Evolutionary conservation across 2,888 invertebrate genomes (phyloP).

Genomic region (Drosophila neotestacea): DNA sequence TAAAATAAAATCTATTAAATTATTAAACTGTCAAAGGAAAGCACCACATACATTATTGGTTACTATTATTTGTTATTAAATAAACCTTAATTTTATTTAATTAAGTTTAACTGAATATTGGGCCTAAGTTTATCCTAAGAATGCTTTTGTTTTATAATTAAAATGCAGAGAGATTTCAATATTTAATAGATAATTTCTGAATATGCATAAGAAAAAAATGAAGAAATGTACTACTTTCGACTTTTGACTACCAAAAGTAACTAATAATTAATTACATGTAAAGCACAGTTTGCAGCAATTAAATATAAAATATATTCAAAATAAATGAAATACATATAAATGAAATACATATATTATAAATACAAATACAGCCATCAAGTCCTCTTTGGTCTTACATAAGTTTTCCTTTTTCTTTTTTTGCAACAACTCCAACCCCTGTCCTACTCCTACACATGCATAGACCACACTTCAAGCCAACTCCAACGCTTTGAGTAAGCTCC

Average conservation of each 20-base stretch:
- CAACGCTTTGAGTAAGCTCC: slow-evolving; percentile 41
- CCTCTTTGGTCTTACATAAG: slow-evolving; percentile 33
- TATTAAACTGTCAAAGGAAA: too few relatives aligned
- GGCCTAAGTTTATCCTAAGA: too few relatives aligned
- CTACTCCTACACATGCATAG: slow-evolving; percentile 37
- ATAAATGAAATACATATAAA: not conserved
- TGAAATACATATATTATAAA: not conserved
- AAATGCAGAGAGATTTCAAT: not conserved
- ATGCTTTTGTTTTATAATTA: too few relatives aligned
- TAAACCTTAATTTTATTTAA: too few relatives aligned
- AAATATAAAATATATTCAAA: not conserved
- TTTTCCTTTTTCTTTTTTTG: not conserved
- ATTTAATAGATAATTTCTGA: not conserved
- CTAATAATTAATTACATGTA: not conserved
- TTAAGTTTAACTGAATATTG: too few relatives aligned
- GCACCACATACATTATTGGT: too few relatives aligned
- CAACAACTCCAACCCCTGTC: not conserved
- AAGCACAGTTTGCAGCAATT: not conserved
- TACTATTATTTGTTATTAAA: too few relatives aligned
- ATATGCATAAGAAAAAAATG: not conserved
- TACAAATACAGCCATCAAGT: not conserved
- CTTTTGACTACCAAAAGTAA: not conserved
- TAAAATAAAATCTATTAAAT: too few relatives aligned
- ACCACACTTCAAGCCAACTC: slow-evolving; percentile 42
- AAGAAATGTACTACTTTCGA: not conserved